Evolutionary conservation across 1,140 invertebrate species (phyloP).

Genomic region (Neuroterus valhalla): DNA sequence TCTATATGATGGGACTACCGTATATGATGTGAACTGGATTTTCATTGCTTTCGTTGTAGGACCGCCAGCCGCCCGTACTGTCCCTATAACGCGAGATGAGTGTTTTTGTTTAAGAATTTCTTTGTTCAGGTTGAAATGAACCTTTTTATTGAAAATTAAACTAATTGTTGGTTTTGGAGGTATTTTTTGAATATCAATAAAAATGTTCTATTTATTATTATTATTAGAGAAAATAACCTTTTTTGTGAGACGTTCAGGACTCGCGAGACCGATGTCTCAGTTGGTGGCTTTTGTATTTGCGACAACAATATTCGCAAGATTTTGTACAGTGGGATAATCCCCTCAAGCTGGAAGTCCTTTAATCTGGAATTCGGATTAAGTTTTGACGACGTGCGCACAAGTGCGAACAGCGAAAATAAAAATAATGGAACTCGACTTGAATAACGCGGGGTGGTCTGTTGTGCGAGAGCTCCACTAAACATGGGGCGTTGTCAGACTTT

Average conservation of each 20-base stretch:
- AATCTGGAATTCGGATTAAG: conserved; percentile 15
- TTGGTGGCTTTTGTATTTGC: background rate
- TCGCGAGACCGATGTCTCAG: background rate
- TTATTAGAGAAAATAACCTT: background rate
- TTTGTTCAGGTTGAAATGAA: too few relatives aligned
- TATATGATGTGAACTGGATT: too few relatives aligned
- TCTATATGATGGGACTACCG: too few relatives aligned
- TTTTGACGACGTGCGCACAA: background rate
- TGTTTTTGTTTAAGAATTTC: too few relatives aligned
- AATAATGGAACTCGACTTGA: conserved; percentile 24
- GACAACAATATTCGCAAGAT: background rate
- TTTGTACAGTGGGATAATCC: background rate
- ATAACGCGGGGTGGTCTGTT: conserved; percentile 16
- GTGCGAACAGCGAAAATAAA: conserved; percentile 19
- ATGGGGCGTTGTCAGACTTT: conserved; percentile 19
- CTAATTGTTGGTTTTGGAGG: too few relatives aligned
- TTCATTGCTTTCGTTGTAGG: too few relatives aligned
- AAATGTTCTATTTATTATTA: background rate
- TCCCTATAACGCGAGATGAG: too few relatives aligned
- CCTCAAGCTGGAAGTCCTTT: background rate
- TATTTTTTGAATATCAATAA: background rate
- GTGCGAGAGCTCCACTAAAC: conserved; percentile 7
- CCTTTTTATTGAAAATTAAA: too few relatives aligned
- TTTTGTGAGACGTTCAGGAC: background rate
- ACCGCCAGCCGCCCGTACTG: too few relatives aligned